phyloP scores from a whole-genome alignment of 2,797 vertebrate species.

The Pteropus rufus region DNA sequence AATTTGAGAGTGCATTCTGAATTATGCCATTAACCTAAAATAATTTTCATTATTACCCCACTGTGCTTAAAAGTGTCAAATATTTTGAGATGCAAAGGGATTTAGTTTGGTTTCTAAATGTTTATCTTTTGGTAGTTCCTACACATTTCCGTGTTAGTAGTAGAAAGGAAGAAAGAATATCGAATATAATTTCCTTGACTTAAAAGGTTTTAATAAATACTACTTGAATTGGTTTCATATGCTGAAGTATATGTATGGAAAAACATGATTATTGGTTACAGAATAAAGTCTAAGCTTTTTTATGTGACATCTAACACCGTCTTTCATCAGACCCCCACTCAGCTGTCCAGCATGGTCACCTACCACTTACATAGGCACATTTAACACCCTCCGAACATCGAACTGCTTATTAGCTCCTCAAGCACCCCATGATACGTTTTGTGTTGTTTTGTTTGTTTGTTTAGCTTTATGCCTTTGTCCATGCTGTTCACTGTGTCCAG shows the following conservation, averaged over 20 bases:
- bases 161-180: constrained; percentile 10
- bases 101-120: constrained; percentile 13
- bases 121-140: constrained; percentile 26
- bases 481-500: not conserved
- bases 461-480: not conserved
- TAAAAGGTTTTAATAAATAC: not conserved
- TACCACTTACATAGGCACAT: not conserved
- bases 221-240: not conserved
- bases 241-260: not conserved
- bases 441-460: not conserved
- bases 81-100: not conserved
- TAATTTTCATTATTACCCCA: not conserved
- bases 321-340: not conserved
- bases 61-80: not conserved
- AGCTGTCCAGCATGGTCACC: not conserved
- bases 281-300: not conserved
- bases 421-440: not conserved
- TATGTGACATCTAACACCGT: not conserved
- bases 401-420: not conserved
- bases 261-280: not conserved
- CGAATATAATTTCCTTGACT: not conserved
- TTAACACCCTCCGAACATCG: not conserved
- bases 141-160: not conserved
- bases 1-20: not conserved
- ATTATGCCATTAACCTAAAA: not conserved